phyloP scores from a whole-genome alignment of 1,140 invertebrate species.

The Rhyacophila brunnea region DNA sequence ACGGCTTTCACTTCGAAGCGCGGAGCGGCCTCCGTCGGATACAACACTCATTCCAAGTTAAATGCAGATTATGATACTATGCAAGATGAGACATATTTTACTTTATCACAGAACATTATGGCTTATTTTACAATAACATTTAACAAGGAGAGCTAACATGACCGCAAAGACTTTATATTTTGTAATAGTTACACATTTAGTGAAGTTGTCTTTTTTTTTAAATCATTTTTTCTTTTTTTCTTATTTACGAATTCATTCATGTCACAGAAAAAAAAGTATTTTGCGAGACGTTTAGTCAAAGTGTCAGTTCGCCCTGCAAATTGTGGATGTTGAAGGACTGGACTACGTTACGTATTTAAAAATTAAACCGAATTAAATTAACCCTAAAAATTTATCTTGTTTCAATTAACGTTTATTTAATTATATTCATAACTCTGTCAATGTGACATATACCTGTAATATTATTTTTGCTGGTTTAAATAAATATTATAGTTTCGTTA shows the following conservation, averaged over 20 bases:
- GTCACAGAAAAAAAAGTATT: conserved; percentile 31
- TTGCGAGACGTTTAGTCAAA: conserved; percentile 28
- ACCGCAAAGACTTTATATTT: conserved; percentile 34
- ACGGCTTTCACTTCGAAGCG: no score
- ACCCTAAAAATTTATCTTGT: no score
- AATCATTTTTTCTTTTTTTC: conserved; percentile 4
- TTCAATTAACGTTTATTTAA: no score
- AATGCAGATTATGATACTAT: conserved; percentile 35
- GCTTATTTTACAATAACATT: conserved; percentile 38
- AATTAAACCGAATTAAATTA: no score
- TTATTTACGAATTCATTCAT: conserved; percentile 19
- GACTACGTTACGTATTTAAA: no score
- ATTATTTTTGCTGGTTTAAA: no score
- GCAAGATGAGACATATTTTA: conserved; percentile 36
- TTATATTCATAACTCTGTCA: no score
- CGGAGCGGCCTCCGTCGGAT: background rate
- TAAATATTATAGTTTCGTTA: no score
- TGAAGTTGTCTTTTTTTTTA: background rate
- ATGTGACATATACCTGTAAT: no score
- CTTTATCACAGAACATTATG: conserved; percentile 38
- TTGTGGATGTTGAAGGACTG: background rate
- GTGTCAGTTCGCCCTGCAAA: conserved; percentile 28
- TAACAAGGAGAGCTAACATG: conserved; percentile 36
- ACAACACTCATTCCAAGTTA: conserved; percentile 30
- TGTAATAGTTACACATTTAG: conserved; percentile 14